Conservation (phyloP, 2,113 vertebrate genomes). For the Pyxicephalus adspersus region DNA sequence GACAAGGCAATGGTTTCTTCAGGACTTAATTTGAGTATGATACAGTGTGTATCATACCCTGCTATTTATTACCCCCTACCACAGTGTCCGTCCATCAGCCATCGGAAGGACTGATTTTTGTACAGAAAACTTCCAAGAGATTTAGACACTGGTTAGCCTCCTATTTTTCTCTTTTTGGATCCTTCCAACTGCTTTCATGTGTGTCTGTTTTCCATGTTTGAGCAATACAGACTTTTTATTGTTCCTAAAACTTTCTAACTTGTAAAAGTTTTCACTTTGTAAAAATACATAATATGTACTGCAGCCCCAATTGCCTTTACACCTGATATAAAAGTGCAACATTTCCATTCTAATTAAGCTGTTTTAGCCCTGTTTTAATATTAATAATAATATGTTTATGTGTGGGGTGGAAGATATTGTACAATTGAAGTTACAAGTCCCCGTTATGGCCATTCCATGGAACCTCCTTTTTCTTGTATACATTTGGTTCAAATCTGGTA, state of each 20-base stretch:
- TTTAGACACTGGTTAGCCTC: neutral
- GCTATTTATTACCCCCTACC: conserved; percentile 17
- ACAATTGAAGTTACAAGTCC: too few relatives aligned
- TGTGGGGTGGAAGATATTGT: too few relatives aligned
- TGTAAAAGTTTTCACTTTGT: neutral
- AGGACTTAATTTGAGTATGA: conserved; percentile 4
- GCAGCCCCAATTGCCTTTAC: too few relatives aligned
- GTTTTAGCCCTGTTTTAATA: too few relatives aligned
- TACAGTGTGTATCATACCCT: neutral
- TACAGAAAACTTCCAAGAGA: neutral
- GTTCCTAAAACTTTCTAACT: neutral
- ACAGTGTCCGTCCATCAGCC: neutral
- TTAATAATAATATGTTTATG: too few relatives aligned
- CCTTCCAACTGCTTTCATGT: neutral
- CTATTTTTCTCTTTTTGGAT: neutral
- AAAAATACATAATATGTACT: too few relatives aligned
- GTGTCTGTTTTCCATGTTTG: neutral
- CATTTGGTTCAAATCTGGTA: too few relatives aligned
- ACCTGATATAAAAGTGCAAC: too few relatives aligned
- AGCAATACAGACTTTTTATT: neutral
- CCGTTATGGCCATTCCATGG: too few relatives aligned
- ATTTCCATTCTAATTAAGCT: too few relatives aligned
- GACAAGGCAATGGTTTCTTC: neutral
- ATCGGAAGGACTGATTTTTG: neutral
- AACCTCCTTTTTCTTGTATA: too few relatives aligned